Conservation (phyloP, 2,888 invertebrate genomes). For the Dicycla oo region DNA sequence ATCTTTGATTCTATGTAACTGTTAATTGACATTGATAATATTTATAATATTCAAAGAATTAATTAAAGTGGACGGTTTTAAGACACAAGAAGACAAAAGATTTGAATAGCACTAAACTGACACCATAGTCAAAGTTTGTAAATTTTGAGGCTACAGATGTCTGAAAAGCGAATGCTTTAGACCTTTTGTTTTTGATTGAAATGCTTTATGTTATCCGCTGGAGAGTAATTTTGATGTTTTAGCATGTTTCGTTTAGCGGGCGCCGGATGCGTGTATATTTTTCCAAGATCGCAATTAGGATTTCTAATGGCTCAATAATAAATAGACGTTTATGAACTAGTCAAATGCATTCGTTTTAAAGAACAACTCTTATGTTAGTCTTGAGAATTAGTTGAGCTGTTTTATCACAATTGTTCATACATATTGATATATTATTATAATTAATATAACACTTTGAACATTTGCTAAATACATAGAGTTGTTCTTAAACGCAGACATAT, state of each 20-base stretch:
- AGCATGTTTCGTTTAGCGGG: constrained; percentile 45
- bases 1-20: constrained; percentile 36
- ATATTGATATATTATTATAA: constrained; percentile 45
- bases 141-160: constrained; percentile 38
- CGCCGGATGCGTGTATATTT: constrained; percentile 51
- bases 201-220: constrained; percentile 36
- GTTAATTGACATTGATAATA: constrained; percentile 31
- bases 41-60: constrained; percentile 28
- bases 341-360: constrained; percentile 61
- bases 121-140: constrained; percentile 33
- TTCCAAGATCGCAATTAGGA: constrained; percentile 60
- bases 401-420: constrained; percentile 50
- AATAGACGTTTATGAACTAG: constrained; percentile 64
- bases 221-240: constrained; percentile 31
- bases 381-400: constrained; percentile 49
- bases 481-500: constrained; percentile 59
- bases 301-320: constrained; percentile 74
- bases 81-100: constrained; percentile 37
- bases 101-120: constrained; percentile 61
- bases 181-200: constrained; percentile 28
- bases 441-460: constrained; percentile 58
- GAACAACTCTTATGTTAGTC: constrained; percentile 58
- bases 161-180: constrained; percentile 36
- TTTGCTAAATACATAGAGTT: constrained; percentile 62
- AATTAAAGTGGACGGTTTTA: constrained; percentile 20